Evolutionary conservation across 2,888 invertebrate species (phyloP), one percentile per base, ranked within the genome.

Genomic region (Macrosoma leucophasiata): DNA sequence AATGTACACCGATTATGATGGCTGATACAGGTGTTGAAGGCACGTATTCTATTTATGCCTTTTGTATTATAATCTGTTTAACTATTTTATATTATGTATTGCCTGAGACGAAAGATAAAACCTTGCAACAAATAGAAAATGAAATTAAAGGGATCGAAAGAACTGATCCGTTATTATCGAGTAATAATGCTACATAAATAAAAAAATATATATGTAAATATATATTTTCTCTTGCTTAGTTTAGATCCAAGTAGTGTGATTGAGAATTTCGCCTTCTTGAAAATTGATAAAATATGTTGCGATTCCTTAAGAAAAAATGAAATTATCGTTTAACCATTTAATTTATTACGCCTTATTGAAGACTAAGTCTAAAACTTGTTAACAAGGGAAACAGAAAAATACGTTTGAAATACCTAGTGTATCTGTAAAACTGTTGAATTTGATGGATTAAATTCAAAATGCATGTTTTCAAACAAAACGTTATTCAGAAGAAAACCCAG

Each of bases 41-140:
- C 1, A 53, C 56, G 1, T 66, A 55, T 41, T 42, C 38, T 3
- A 50, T 58, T 4, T 66, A 52, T 22, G 62, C 53, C 2, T n/a
- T 47, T 0, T 29, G 36, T 28, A 34, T 65, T 13, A 23, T 43
- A 6, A 8, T 57, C 2, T 54, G 58, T 37, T 41, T 62, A 2
- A 3, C 47, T 1, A n/a, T 55, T 13, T 40, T 67, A 23, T 53
- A 51, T 37, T 57, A 43, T 24, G 39, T 61, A 17, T 17, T 69
- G 12, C 61, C 61, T 8, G 69, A 69, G 43, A 68, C 68, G 1
- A 68, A 66, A 34, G 59, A 62, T 27, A 64, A 46, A 34, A 55
- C 59, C 0, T 40, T 68, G 17, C 58, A 60, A 31, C 55, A 65
- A 10, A 63, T 68, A 20, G 66, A 66, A 39, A 46, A 58, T 42